Conservation (phyloP, 1,140 invertebrate genomes). For the Bombyx mandarina region DNA sequence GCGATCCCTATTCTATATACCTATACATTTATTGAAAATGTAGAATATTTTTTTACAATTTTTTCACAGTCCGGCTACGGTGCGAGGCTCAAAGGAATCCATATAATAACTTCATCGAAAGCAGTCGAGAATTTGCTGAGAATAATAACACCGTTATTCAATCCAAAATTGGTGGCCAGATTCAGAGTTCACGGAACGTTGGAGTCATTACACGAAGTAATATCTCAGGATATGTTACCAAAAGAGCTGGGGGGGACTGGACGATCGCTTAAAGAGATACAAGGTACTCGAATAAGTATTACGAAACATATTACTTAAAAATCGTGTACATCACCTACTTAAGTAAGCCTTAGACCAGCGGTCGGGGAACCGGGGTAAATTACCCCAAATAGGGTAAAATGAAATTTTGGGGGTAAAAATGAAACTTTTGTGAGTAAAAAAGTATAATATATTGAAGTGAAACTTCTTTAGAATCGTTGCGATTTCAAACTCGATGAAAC, state of each 20-base stretch:
- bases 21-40: too few species aligned
- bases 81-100: conserved; percentile 19
- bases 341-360: too few species aligned
- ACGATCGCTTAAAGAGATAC: conserved; percentile 23
- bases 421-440: too few species aligned
- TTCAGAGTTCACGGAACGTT: conserved; percentile 26
- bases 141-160: conserved; percentile 23
- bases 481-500: too few species aligned
- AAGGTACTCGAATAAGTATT: conserved; percentile 15
- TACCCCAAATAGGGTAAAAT: too few species aligned
- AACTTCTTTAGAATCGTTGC: too few species aligned
- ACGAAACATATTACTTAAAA: too few species aligned
- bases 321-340: too few species aligned
- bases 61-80: conserved; percentile 22
- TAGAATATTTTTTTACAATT: neutral
- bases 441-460: too few species aligned
- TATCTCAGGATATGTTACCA: conserved; percentile 35
- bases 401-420: too few species aligned
- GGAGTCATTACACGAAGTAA: conserved; percentile 24
- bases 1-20: too few species aligned
- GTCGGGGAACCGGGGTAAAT: too few species aligned
- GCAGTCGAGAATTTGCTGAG: conserved; percentile 16
- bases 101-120: conserved; percentile 22
- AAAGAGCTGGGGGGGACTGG: conserved; percentile 38
- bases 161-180: conserved; percentile 23